phyloP scores from a whole-genome alignment of 1,140 invertebrate genomes.

The Acromyrmex echinatior region DNA sequence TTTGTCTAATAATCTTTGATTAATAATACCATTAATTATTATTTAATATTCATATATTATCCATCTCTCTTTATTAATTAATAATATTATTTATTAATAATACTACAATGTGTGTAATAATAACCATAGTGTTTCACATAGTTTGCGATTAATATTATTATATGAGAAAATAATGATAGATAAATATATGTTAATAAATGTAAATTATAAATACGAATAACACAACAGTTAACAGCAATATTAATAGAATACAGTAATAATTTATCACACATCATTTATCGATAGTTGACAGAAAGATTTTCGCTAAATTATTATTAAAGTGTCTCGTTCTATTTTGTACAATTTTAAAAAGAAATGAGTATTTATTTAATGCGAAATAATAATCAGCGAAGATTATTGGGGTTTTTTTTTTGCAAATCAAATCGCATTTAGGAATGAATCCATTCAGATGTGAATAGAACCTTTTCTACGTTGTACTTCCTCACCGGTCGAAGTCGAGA shows the following conservation, averaged over 20 bases:
- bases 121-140: neutral
- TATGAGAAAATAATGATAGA: constrained; percentile 10
- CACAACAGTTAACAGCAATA: constrained; percentile 4
- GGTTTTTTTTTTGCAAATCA: neutral
- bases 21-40: constrained; percentile 7
- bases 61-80: constrained; percentile 2
- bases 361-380: constrained; percentile 22
- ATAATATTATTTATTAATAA: constrained; percentile 23
- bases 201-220: constrained; percentile 9
- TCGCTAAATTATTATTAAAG: neutral
- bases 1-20: constrained; percentile 3
- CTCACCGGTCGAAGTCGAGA: neutral
- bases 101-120: neutral
- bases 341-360: neutral
- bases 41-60: neutral
- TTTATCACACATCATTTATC: neutral
- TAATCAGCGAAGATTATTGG: neutral
- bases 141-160: constrained; percentile 10
- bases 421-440: neutral
- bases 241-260: neutral
- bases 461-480: neutral
- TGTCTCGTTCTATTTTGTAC: neutral
- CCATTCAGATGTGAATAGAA: neutral
- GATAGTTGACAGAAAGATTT: neutral
- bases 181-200: constrained; percentile 26